Evolutionary conservation across 2,113 vertebrate genomes (phyloP).

Genomic region (Genyomyrus donnyi): DNA sequence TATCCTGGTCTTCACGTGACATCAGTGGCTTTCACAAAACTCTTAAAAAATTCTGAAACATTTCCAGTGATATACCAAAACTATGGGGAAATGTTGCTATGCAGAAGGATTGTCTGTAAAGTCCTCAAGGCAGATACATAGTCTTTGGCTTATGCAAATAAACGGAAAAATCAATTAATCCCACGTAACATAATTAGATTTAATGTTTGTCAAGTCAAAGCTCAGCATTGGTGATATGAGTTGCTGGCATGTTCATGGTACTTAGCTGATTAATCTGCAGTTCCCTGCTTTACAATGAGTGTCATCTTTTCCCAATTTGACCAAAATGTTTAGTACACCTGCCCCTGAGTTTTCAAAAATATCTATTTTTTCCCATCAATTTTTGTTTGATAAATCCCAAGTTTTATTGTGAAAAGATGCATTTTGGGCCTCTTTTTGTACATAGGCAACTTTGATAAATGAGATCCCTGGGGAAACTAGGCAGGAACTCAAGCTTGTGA

Average conservation of each 20-base stretch:
- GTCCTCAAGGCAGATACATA: background rate
- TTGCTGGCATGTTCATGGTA: background rate
- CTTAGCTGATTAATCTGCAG: background rate
- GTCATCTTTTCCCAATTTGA: background rate
- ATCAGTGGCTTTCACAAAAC: background rate
- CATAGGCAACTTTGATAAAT: background rate
- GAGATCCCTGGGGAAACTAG: background rate
- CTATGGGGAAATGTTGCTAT: background rate
- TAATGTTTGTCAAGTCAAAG: background rate
- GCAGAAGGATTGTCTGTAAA: background rate
- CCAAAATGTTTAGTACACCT: background rate
- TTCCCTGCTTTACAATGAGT: background rate
- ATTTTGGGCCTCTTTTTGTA: background rate
- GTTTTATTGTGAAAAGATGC: background rate
- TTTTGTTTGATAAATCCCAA: background rate
- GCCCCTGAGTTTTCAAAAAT: background rate
- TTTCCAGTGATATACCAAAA: background rate
- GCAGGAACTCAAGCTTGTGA: background rate
- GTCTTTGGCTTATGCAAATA: background rate
- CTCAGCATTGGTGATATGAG: background rate
- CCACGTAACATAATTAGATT: background rate
- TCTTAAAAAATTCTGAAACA: background rate
- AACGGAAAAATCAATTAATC: background rate
- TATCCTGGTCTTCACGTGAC: background rate
- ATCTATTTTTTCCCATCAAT: background rate